Evolutionary conservation across 2,113 vertebrate genomes (phyloP), one percentile per base, ranked within the genome.

Genomic region (Typhlomys cinereus): DNA sequence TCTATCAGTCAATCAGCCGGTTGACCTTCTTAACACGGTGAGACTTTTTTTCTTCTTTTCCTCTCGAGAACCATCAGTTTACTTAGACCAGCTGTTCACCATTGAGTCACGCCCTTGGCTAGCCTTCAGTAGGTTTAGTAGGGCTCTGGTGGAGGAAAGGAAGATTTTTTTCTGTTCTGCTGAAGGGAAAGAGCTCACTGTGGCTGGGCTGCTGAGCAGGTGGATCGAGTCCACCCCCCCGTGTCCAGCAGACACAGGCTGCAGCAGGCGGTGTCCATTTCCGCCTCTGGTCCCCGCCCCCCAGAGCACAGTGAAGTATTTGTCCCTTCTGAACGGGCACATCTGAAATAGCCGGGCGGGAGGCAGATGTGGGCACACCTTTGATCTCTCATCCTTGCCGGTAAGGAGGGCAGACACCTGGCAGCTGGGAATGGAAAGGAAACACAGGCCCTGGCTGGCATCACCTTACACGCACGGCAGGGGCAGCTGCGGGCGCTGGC

Each of bases 301-400:
- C 25, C 52, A 54, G 66, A 29, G 82, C 80, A 93, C 90, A 95
- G 90, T 80, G 54, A 83, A 9, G 57, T 46, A 20, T 67, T 95
- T 91, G 92, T 95, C 85, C 74, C 84, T 88, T 95, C 85, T 81
- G 90, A 94, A 74, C 85, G 13, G 6, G 85, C 89, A 61, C 90
- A 90, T 92, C 90, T 95, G 91, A 95, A 92, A 92, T 78, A 71
- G 54, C 54, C 7, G 73, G 61, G 86, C 82, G 64, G 92, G 88
- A 93, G 93, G 96, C 95, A 91, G 95, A 92, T 86, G 93, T 5
- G 89, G 92, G 94, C 62, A 83, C 89, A 90, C 95, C 95, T 95
- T 97, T 95, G 94, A 96, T 95, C 93, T 94, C 83, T 86, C 95
- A 93, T 94, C 94, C 95, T 95, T 93, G 85, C 13, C 85, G 90